Percentiles rank a stretch among this genome's conserved stretches.
phyloP scores from a whole-genome alignment of 1,140 invertebrate species.

The Drosophila teissieri region DNA sequence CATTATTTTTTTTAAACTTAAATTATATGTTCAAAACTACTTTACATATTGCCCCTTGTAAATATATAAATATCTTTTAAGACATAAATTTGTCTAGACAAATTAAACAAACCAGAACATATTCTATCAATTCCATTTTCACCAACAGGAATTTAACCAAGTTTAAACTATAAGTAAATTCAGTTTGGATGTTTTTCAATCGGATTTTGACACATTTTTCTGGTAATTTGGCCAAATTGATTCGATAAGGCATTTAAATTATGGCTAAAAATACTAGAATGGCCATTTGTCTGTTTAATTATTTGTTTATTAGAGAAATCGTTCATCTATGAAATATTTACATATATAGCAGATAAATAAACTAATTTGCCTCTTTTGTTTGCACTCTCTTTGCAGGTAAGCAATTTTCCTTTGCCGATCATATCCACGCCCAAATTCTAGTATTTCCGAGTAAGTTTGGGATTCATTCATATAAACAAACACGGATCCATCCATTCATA shows the following conservation, averaged over 20 bases:
- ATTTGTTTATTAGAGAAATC: constrained; percentile 23
- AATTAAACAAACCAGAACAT: background rate
- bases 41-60: too few relatives aligned
- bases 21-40: too few relatives aligned
- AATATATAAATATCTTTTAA: background rate
- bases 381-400: constrained; percentile 59
- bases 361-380: constrained; percentile 20
- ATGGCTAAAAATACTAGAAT: constrained; percentile 14
- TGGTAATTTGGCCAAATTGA: background rate
- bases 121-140: background rate
- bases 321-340: background rate
- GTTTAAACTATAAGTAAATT: too few relatives aligned
- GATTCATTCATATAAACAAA: constrained; percentile 2
- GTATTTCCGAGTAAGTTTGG: constrained; percentile 21
- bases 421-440: background rate
- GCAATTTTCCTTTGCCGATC: constrained; percentile 7
- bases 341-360: background rate
- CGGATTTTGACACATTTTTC: background rate
- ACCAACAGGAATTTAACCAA: too few relatives aligned
- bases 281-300: constrained; percentile 17
- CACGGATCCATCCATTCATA: background rate
- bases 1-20: too few relatives aligned
- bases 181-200: background rate
- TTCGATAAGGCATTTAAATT: background rate
- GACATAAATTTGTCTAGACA: constrained; percentile 2